Conservation (phyloP, 2,888 invertebrate genomes). For the Tuta absoluta region DNA sequence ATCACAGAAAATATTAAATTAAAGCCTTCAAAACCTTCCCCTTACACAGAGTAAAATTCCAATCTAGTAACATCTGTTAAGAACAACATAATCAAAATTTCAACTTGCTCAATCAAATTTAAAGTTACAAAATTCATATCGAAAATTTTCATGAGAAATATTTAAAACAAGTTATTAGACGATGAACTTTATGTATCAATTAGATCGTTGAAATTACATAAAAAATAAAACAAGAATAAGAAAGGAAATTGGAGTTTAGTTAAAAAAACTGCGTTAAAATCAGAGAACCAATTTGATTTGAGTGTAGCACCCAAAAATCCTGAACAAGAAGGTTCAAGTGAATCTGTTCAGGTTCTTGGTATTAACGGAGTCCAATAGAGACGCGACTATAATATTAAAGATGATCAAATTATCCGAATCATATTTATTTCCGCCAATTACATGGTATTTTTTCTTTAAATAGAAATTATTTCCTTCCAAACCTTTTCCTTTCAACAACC, state of each 20-base stretch:
- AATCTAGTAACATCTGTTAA: constrained; percentile 15
- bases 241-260: constrained; percentile 11
- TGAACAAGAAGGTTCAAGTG: constrained; percentile 56
- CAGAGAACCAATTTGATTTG: constrained; percentile 9
- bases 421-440: background rate
- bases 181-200: constrained; percentile 20
- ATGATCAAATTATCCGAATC: background rate
- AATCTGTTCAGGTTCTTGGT: constrained; percentile 73
- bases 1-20: constrained; percentile 23
- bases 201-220: background rate
- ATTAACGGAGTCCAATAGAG: constrained; percentile 57
- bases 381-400: background rate
- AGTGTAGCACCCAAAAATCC: constrained; percentile 36
- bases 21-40: background rate
- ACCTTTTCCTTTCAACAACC: too few species aligned
- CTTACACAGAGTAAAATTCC: background rate
- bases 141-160: background rate
- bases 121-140: background rate
- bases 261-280: background rate
- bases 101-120: constrained; percentile 13
- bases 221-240: constrained; percentile 2
- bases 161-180: constrained; percentile 12
- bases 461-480: too few species aligned
- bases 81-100: constrained; percentile 8
- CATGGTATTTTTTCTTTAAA: too few species aligned